Percentiles rank a stretch among this genome's conserved stretches.
These are phyloP conservation scores for Dendrocopos noguchii DNA, from an alignment of 2,113 vertebrate species.

Conservation along the genomic window DNA sequence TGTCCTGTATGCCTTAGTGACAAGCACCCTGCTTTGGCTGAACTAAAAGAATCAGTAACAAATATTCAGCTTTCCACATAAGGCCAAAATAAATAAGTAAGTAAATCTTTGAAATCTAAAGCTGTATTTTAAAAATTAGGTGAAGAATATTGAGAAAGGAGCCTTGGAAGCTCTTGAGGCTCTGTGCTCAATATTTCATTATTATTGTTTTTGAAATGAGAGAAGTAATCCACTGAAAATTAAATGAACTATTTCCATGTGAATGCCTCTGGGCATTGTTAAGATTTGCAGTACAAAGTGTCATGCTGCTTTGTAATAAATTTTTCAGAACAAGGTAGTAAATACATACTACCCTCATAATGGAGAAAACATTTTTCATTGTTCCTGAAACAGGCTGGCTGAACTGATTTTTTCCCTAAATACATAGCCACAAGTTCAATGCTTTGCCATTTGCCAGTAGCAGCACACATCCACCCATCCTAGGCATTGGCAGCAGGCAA, in stretches of 20 bases:
- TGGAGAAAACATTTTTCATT: not conserved
- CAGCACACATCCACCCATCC: not conserved
- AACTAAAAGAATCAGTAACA: not conserved
- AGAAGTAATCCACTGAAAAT: conserved; percentile 53
- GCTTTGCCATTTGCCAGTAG: not conserved
- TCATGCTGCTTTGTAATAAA: conserved; percentile 44
- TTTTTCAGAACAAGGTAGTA: conserved; percentile 46
- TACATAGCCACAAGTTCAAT: not conserved
- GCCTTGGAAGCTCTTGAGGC: not conserved
- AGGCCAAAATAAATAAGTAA: not conserved
- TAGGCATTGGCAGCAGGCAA: not conserved
- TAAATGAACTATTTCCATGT: conserved; percentile 26
- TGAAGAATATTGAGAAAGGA: not conserved
- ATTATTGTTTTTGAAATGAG: conserved; percentile 26
- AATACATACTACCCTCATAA: conserved; percentile 31
- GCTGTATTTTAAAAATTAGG: not conserved
- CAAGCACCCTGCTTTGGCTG: not conserved
- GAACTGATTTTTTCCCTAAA: not conserved
- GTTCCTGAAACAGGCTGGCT: not conserved
- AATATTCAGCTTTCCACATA: not conserved
- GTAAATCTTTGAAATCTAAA: not conserved
- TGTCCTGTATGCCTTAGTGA: not conserved
- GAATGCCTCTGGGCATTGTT: conserved; percentile 19
- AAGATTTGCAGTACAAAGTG: not conserved
- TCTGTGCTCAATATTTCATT: conserved; percentile 8